Base-by-base conservation (phyloP, 2,888 invertebrate genomes). In the Cistogaster globosa region DNA sequence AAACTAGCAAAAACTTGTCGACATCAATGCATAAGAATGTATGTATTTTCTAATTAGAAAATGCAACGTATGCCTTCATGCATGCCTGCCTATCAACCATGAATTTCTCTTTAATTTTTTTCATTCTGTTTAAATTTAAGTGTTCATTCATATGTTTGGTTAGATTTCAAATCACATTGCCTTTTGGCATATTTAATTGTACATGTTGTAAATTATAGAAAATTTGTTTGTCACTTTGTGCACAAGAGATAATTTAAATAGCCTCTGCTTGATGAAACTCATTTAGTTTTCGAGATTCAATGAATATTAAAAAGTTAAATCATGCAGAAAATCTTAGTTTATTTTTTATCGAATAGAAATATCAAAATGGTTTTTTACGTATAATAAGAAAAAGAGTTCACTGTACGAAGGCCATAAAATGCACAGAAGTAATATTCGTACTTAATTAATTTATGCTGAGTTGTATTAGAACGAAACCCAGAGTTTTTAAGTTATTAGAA, bases 21-120 rank as follows among this genome's bases (percentile, higher is more conserved):
- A 12, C 18, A n/a, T 18, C 18, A 51, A 36, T 67, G 7, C 18
- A 32, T 20, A 51, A 63, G 18, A n/a, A 20, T 38, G 14, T 18
- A 36, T 71, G 26, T 58, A 65, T 14, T 67, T 53, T 80, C 63
- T 79, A 79, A 84, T 75, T 75, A 84, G 69, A 65, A 45, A 57
- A 75, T 84, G 75, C 42, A 60, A 20, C 75, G 76, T 83, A 75
- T 75, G 71, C 12, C 32, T 32, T 5, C 2, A 7, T 32, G 32
- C 20, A 22, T 22, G 51, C 38, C 32, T 32, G 32, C 38, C 55
- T 62, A 48, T 65, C 51, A 42, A 38, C 32, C 38, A 55, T 58
- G 45, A 38, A 65, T 62, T 20, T 48, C 53, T 48, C 11, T 57
- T 57, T 16, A 3, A 22, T 63, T 53, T 32, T 48, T 63, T 42